Conservation (phyloP, 2,113 vertebrate genomes). For the Hyaena hyaena region DNA sequence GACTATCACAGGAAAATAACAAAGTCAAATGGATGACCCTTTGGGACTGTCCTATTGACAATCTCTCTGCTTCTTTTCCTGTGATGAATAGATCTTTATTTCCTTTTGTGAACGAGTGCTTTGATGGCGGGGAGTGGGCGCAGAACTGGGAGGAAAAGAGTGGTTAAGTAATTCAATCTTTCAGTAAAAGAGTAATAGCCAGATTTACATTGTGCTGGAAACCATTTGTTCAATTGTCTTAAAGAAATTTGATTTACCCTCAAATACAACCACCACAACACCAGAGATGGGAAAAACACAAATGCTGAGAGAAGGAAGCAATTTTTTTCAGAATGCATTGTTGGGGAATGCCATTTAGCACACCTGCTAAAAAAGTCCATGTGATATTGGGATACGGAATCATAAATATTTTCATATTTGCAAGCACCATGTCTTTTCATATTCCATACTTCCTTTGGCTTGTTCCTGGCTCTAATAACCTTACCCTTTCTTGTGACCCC, state of each 20-base stretch:
- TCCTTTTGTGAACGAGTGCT: neutral
- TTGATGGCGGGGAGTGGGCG: neutral
- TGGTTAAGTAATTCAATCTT: neutral
- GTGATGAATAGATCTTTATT: neutral
- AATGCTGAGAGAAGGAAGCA: neutral
- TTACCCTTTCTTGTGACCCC: neutral
- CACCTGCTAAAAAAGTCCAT: neutral
- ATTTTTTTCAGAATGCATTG: neutral
- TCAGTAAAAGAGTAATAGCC: neutral
- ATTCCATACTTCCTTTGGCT: neutral
- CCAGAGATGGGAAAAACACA: neutral
- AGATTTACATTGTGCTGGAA: neutral
- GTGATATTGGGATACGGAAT: neutral
- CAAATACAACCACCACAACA: neutral
- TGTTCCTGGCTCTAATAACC: neutral
- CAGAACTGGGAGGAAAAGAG: neutral
- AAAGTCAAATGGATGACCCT: neutral
- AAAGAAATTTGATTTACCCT: neutral
- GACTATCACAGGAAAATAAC: neutral
- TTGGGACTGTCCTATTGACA: neutral
- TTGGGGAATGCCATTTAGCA: neutral
- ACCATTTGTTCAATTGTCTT: neutral
- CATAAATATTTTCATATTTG: neutral
- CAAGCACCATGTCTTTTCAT: neutral
- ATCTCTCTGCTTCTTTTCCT: neutral